Conservation (phyloP, 2,888 invertebrate genomes). For the Tolmerus cingulatus region DNA sequence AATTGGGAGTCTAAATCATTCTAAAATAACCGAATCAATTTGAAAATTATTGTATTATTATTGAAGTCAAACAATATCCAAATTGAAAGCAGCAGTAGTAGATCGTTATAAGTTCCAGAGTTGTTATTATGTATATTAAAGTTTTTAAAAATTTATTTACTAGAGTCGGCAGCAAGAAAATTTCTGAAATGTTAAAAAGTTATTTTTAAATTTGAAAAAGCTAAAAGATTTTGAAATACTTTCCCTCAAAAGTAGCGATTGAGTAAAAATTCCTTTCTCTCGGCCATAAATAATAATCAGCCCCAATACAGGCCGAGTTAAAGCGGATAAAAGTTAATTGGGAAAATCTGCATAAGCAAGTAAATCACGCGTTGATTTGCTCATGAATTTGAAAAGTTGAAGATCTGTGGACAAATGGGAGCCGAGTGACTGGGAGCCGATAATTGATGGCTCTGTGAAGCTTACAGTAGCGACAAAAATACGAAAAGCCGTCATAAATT, state of each 20-base stretch:
- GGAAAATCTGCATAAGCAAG: neutral
- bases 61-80: too few species aligned
- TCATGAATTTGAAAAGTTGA: neutral
- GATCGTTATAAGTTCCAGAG: too few species aligned
- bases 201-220: neutral
- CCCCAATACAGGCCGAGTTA: neutral
- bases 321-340: neutral
- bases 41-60: too few species aligned
- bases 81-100: too few species aligned
- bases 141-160: too few species aligned
- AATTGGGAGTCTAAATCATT: too few species aligned
- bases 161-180: neutral
- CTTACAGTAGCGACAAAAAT: neutral
- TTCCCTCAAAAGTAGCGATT: neutral
- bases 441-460: neutral
- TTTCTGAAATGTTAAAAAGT: neutral
- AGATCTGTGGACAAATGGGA: neutral
- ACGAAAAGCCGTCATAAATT: neutral
- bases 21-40: too few species aligned
- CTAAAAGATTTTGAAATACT: neutral
- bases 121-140: too few species aligned
- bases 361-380: neutral
- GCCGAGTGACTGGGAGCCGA: neutral
- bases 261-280: neutral
- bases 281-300: neutral